Conservation (phyloP, 2,113 vertebrate species). For the Microtus montanus region DNA sequence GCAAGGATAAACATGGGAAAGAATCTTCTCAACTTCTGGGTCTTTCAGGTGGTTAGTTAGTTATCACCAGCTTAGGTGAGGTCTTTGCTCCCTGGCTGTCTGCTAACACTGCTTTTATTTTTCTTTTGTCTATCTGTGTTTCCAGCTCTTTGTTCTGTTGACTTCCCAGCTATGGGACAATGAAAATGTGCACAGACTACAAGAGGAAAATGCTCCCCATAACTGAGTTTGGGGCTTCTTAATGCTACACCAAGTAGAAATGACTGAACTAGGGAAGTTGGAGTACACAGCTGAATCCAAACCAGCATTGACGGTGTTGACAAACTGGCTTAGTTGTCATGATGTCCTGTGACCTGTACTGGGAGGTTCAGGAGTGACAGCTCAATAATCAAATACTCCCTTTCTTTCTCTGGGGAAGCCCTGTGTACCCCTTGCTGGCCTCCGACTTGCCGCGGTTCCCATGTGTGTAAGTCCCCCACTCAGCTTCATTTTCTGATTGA, state of each 20-base stretch:
- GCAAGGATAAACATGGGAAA: constrained; percentile 15
- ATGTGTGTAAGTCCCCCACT: background rate
- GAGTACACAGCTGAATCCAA: background rate
- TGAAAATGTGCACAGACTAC: constrained; percentile 37
- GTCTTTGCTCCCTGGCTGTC: background rate
- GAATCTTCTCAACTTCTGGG: background rate
- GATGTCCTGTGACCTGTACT: background rate
- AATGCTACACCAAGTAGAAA: background rate
- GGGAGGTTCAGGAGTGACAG: background rate
- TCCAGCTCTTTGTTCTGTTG: background rate
- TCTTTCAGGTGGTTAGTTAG: background rate
- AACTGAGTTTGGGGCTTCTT: background rate
- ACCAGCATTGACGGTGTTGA: background rate
- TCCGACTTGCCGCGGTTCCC: background rate
- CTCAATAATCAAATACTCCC: background rate
- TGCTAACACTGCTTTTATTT: constrained; percentile 20
- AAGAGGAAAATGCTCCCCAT: background rate
- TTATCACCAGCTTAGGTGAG: background rate
- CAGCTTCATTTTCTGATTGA: background rate
- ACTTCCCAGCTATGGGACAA: constrained; percentile 12
- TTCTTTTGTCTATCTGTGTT: constrained; percentile 25
- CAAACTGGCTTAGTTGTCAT: background rate
- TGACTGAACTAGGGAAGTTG: background rate
- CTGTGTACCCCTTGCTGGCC: background rate
- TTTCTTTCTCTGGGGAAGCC: background rate